Percentiles rank a stretch among this genome's conserved stretches.
Conservation (phyloP, 1,140 invertebrate genomes). For the Drosophila setifemur region DNA sequence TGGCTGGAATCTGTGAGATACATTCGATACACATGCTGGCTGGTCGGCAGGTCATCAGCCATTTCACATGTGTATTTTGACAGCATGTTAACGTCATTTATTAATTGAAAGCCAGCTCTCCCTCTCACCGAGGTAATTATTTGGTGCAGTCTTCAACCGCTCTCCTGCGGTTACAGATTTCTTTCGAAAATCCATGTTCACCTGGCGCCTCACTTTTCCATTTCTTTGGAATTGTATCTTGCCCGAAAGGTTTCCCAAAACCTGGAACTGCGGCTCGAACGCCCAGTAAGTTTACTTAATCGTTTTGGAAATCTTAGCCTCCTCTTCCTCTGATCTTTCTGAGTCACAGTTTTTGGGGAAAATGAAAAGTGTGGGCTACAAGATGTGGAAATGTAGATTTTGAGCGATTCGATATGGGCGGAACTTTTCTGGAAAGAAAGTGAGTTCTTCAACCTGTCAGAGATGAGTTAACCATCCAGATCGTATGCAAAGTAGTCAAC, state of each 20-base stretch:
- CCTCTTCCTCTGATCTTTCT: constrained; percentile 22
- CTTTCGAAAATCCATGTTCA: constrained; percentile 45
- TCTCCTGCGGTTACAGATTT: constrained; percentile 64
- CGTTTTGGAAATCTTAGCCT: constrained; percentile 71
- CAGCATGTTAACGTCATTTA: constrained; percentile 80
- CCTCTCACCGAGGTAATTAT: constrained; percentile 62
- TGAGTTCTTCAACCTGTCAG: constrained; percentile 60
- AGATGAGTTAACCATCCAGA: constrained; percentile 63
- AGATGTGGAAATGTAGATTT: constrained; percentile 15
- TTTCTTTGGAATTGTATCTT: constrained; percentile 68
- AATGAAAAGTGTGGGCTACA: constrained; percentile 62
- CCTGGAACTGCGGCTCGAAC: constrained; percentile 41
- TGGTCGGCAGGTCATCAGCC: constrained; percentile 56
- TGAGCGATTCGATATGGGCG: constrained; percentile 56
- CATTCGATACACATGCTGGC: constrained; percentile 60
- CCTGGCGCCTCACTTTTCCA: constrained; percentile 66
- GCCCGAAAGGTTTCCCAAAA: constrained; percentile 41
- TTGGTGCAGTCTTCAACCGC: constrained; percentile 14
- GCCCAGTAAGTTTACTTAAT: constrained; percentile 54
- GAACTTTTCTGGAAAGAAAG: constrained; percentile 57
- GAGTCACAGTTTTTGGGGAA: constrained; percentile 56
- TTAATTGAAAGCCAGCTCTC: constrained; percentile 67
- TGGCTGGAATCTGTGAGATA: constrained; percentile 58
- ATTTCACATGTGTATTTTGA: constrained; percentile 68
- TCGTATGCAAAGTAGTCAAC: constrained; percentile 43